Evolutionary conservation across 2,113 vertebrate genomes (phyloP), one percentile per base, ranked within the genome.

Genomic region (Sorex araneus): DNA sequence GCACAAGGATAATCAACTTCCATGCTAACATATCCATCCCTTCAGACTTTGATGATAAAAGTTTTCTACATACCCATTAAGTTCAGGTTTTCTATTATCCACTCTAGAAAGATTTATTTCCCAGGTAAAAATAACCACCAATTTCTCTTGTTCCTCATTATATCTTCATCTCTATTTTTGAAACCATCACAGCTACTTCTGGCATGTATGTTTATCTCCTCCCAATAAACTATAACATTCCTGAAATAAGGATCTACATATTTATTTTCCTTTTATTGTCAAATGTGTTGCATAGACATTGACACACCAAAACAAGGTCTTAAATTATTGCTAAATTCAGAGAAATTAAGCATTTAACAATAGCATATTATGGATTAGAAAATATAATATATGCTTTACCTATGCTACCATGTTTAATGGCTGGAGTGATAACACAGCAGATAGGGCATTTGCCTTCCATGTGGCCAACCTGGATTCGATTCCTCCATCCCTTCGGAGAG

Each of bases 261-360:
- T 76, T 69, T 77, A 3, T 77, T 80, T 21, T 28, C 16, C 73
- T 86, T 81, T 16, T 91, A 89, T 76, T 23, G 92, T 27, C 34
- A 89, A 64, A 3, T 82, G 80, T 91, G 40, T 89, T 83, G 9
- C 21, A 84, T 4, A 88, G 21, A 76, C 11, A 50, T 13, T 83
- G 15, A 74, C 8, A 67, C 13, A 71, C 19, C 63, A 85, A 69
- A 36, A 66, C 23, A 1, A 57, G 40, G 2, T 66, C 27, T 43
- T 66, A 25, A 47, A n/a, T 28, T 47, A 6, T 57, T 69, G 16
- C 40, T 78, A 23, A 91, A 50, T 2, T 77, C 18, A 83, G 75
- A 60, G 8, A 13, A 89, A 78, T 0, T 60, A 18, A 71, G 21
- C 1, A 78, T n/a, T 83, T 77, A 84, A 54, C 74, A 43, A 63